Evolutionary conservation across 2,888 invertebrate species (phyloP), one percentile per base, ranked within the genome.

Genomic region (Andrena flavipes): DNA sequence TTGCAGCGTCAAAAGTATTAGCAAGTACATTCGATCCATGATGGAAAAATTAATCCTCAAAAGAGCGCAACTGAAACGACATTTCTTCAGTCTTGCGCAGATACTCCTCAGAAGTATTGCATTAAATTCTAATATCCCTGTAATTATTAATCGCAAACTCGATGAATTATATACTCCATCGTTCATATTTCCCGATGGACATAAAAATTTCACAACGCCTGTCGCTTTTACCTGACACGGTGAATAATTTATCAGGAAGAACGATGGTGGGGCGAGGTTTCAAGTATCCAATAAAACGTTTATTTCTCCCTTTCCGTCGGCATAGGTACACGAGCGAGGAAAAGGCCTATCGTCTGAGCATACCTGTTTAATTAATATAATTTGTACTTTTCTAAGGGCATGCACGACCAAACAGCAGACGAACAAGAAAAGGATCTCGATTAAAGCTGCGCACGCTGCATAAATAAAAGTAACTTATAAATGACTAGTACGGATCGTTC

Each of bases 401-500:
- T 62, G 64, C 64, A 64, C 71, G 76, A 76, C 48, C 59, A 30
- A 33, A 80, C 35, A 67, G 29, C 42, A 63, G 65, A 26, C 51
- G 48, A 10, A 42, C 49, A 30, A 42, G 35, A 42, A 48, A 26
- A 20, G 51, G 35, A 23, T 49, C 51, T 65, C 65, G 59, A 63
- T 70, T 70, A 59, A 42, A 76, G 42, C 70, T 42, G 69, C 67
- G 62, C 80, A 63, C 71, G 30, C 69, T 76, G 80, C 77, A 88
- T 88, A 88, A 88, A 88, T 88, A 88, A 83, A 56, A 54, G 72
- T 88, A 90, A 90, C 80, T 88, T 87, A 86, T 83, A 88, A 89
- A 91, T 92, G 91, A 92, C 92, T 91, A 92, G 91, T 87, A 89
- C 84, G 84, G 87, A 91, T 83, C 86, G 82, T 88, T 86, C 87